Base-by-base conservation (phyloP, 2,888 invertebrate species). In the Rapana venosa region DNA sequence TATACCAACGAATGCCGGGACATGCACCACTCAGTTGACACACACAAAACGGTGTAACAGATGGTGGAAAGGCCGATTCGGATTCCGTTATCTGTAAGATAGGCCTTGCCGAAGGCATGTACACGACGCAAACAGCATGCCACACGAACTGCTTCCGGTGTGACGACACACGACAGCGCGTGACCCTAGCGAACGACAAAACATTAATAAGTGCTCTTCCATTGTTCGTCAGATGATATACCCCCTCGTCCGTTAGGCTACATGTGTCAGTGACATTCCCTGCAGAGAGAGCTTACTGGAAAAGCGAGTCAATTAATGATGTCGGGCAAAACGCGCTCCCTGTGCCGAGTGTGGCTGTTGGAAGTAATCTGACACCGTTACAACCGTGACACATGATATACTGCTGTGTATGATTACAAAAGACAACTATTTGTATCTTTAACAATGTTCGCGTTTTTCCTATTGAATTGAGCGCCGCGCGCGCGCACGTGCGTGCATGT, bases 71-170 rank as follows among this genome's bases (percentile, higher is more conserved):
- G 61, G 86, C 6, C 66, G 30, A 22, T 58, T 30, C 30, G 47
- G 58, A 61, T 32, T 47, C 22, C 11, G 36, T 47, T 6, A 66
- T 66, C 47, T 66, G 66, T 66, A 26, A 66, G 47, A 47, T 66
- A 66, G 61, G 15, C 74, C 26, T 26, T 26, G 77, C 32, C 13
- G 32, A 79, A 79, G 77, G 81, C 81, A 83, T 22, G 81, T 58
- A 86, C 61, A 86, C 61, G 47, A 70, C 66, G 15, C 26, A 87
- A 74, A 87, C 87, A 22, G 74, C 74, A 74, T 74, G 87, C 87
- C 47, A 74, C 74, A 87, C 74, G 74, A 56, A 77, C 56, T 77
- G 47, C 87, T 87, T 87, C 87, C 87, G 87, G 87, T 87, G 87
- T 66, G 47, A 74, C 47, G 74, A 87, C 87, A 87, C 66, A 77